Percentiles rank a stretch among this genome's conserved stretches.
phyloP scores from a whole-genome alignment of 1,140 invertebrate genomes.

The Anoplophora glabripennis region DNA sequence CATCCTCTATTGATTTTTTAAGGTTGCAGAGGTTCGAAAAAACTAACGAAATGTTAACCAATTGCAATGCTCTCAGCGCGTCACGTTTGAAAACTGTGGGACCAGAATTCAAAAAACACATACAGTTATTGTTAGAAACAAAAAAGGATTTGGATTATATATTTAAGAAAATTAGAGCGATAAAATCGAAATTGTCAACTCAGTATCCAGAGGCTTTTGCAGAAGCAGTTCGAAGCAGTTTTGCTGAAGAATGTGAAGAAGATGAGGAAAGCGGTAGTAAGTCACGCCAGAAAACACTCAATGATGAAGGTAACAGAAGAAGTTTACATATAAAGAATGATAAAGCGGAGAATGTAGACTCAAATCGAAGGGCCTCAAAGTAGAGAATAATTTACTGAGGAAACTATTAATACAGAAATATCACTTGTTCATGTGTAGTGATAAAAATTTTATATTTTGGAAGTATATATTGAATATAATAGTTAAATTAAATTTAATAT shows the following conservation, averaged over 20 bases:
- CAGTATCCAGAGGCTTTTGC: conserved; percentile 86
- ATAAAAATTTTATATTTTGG: too few relatives aligned
- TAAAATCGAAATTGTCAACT: conserved; percentile 77
- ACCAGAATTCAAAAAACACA: conserved; percentile 87
- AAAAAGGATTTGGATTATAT: conserved; percentile 69
- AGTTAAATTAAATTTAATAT: too few relatives aligned
- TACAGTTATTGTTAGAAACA: conserved; percentile 70
- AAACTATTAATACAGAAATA: neutral
- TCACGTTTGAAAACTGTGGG: conserved; percentile 75
- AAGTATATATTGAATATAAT: too few relatives aligned
- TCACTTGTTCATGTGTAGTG: neutral
- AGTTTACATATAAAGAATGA: conserved; percentile 35
- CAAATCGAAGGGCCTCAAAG: conserved; percentile 35
- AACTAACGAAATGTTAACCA: conserved; percentile 95
- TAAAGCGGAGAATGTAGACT: conserved; percentile 18
- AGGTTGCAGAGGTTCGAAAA: conserved; percentile 96
- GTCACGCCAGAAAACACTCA: conserved; percentile 5
- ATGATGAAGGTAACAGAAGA: conserved; percentile 30
- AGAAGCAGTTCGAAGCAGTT: conserved; percentile 62
- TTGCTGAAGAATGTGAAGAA: conserved; percentile 61
- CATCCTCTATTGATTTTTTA: conserved; percentile 39
- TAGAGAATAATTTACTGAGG: conserved; percentile 15
- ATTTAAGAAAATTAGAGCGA: conserved; percentile 66
- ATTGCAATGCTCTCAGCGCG: conserved; percentile 86
- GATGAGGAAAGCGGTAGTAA: conserved; percentile 37